Evolutionary conservation across 1,140 invertebrate species (phyloP).

Genomic region (Agrypnia vestita): DNA sequence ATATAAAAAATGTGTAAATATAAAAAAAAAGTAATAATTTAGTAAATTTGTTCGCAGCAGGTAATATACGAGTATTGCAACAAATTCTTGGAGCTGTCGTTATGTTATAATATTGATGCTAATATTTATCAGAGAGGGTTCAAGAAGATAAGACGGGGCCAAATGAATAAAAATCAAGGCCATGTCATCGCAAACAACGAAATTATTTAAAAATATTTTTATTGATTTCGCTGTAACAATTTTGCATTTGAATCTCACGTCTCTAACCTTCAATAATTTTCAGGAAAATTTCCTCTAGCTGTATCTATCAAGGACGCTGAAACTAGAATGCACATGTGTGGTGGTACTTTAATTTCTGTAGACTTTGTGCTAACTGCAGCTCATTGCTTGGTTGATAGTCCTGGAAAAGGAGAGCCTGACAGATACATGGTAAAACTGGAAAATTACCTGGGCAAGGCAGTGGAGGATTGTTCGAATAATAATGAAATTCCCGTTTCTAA

Average conservation of each 20-base stretch:
- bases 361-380: slow-evolving; percentile 71
- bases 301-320: slow-evolving; percentile 49
- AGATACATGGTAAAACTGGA: slow-evolving; percentile 48
- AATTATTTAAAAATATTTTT: neutral
- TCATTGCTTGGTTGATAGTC: slow-evolving; percentile 67
- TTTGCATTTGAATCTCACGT: too few relatives aligned
- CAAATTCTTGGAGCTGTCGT: too few relatives aligned
- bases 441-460: slow-evolving; percentile 16
- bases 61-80: too few relatives aligned
- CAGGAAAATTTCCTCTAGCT: slow-evolving; percentile 49
- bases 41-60: too few relatives aligned
- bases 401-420: neutral
- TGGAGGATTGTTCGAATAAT: neutral
- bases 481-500: slow-evolving; percentile 37
- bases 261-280: neutral
- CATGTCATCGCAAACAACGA: neutral
- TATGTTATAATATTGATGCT: too few relatives aligned
- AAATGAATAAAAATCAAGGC: too few relatives aligned
- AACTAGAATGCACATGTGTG: slow-evolving; percentile 65
- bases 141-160: too few relatives aligned
- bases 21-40: too few relatives aligned
- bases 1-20: too few relatives aligned
- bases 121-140: too few relatives aligned
- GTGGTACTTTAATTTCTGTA: slow-evolving; percentile 70
- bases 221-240: neutral